Base-by-base conservation (phyloP, 53 echinoderm and acorn worm genomes). In the Echinarachnius parma region DNA sequence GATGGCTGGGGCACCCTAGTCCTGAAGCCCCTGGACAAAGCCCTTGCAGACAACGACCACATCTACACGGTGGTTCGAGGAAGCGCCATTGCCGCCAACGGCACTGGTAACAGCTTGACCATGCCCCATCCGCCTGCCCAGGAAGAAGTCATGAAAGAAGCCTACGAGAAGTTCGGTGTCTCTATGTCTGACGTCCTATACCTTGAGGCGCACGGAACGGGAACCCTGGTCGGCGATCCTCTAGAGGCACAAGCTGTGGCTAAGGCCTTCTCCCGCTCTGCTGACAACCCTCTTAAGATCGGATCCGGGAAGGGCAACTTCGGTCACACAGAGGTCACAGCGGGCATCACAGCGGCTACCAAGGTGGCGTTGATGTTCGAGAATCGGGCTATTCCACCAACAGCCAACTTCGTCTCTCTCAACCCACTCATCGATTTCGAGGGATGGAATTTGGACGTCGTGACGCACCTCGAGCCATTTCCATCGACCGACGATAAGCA, bases 271-370 rank as follows among this genome's bases (percentile, higher is more conserved):
- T 76, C 74, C 4, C 70, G 68, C 13, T 26, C 42, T 14, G 57
- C 77, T 9, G 68, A 87, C 39, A 66, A 28, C 3, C 87, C 87
- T 57, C 37, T 95, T 21, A 91, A 95, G 59, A 86, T 95, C 32
- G 96, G 96, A 23, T 95, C 96, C 18, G 85, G 91, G 16, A 95
- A 95, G 77, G 84, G 96, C 31, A 95, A 95, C 87, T 95, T 95
- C 44, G 90, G 90, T 20, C 96, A 95, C 76, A 88, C 64, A 13
- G 96, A 95, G 48, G 86, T 92, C 10, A 85, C 96, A 20, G 91
- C 96, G 4, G 96, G 96, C 2, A 79, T 87, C 11, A 87, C 82
- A 31, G 81, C 96, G 3, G 90, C 96, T 25, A 95, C 88, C 19
- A 95, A 95, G 60, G 90, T 91, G 14, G 87, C 96, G 14, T 66